phyloP scores from a whole-genome alignment of 2,113 vertebrate species.

The Micronisus gabar region DNA sequence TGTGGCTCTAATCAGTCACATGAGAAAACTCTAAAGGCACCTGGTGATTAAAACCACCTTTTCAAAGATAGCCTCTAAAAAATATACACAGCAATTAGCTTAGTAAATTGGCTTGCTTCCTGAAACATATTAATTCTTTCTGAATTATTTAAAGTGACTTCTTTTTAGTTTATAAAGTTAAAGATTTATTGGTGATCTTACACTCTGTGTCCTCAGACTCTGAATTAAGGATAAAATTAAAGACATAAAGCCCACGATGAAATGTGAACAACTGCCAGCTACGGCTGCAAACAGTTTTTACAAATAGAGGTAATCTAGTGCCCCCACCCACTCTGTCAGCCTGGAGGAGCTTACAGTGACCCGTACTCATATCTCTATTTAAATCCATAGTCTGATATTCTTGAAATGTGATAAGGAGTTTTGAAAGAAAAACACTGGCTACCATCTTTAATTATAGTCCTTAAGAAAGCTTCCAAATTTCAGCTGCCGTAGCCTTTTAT shows the following conservation, averaged over 20 bases:
- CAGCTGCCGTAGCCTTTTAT: neutral
- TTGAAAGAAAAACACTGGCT: neutral
- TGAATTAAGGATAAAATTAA: constrained; percentile 12
- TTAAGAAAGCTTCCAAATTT: neutral
- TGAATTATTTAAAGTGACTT: constrained; percentile 21
- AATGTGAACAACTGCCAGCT: neutral
- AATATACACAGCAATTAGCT: constrained; percentile 9
- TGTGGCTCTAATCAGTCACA: constrained; percentile 11
- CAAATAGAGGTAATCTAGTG: neutral
- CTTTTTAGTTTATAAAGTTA: constrained; percentile 28
- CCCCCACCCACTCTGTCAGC: neutral
- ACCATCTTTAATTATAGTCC: neutral
- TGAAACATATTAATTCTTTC: constrained; percentile 17
- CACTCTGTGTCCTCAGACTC: neutral
- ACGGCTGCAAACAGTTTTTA: neutral
- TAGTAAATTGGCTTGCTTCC: constrained; percentile 30
- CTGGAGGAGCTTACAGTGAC: neutral
- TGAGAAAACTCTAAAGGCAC: neutral
- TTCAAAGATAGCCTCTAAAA: constrained; percentile 35
- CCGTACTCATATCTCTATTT: neutral
- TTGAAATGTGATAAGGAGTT: neutral
- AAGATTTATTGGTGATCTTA: constrained; percentile 25
- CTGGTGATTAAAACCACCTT: constrained; percentile 39
- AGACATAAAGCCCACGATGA: neutral
- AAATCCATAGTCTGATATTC: neutral